Evolutionary conservation across 1,140 invertebrate species (phyloP).

Genomic region (Pseudomyrmex pallidus): DNA sequence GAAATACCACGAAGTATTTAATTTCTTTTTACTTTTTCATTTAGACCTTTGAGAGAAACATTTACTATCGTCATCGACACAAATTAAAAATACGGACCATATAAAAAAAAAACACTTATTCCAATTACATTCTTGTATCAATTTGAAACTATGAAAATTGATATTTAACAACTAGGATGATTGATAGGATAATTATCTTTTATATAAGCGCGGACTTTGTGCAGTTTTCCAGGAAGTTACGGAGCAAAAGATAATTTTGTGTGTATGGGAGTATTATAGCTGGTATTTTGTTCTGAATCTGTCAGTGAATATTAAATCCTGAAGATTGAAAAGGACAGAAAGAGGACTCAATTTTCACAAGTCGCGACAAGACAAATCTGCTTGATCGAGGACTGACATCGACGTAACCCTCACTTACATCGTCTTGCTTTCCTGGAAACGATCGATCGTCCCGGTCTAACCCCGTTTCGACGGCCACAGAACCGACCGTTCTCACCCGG

Average conservation of each 20-base stretch:
- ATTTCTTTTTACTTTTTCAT: background rate
- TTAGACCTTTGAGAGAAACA: background rate
- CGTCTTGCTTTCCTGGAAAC: constrained; percentile 34
- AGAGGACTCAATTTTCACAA: background rate
- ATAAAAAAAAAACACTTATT: no score
- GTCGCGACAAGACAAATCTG: background rate
- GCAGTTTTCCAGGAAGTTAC: background rate
- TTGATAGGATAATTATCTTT: background rate
- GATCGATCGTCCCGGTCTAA: constrained; percentile 54
- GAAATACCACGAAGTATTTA: no score
- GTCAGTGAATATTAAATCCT: constrained; percentile 1
- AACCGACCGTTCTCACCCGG: background rate
- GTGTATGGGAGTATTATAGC: no score
- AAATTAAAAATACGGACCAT: no score
- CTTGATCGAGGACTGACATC: constrained; percentile 13
- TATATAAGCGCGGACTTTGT: constrained; percentile 9
- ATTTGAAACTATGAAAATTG: background rate
- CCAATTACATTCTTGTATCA: background rate
- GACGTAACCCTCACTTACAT: constrained; percentile 6
- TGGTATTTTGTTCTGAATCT: no score
- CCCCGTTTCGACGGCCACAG: constrained; percentile 19
- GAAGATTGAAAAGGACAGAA: background rate
- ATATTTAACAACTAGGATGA: background rate
- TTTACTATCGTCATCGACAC: no score
- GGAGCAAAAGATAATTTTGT: background rate